Conservation (phyloP, 1,140 invertebrate species). For the Polyergus mexicanus region DNA sequence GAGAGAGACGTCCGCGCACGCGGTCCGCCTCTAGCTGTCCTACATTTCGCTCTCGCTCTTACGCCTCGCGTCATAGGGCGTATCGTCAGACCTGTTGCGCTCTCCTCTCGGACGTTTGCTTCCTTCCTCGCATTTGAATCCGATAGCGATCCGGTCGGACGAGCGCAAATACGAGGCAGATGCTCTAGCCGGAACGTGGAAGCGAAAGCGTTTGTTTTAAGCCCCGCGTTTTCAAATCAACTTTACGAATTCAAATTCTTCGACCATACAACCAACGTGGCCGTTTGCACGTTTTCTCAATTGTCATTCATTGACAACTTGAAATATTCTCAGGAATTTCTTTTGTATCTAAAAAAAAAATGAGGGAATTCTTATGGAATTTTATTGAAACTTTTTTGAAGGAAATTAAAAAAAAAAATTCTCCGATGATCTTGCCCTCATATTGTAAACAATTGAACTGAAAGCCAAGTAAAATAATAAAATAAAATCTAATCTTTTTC, state of each 20-base stretch:
- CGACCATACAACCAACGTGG: not conserved
- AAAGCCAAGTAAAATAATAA: too few relatives aligned
- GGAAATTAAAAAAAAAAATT: too few relatives aligned
- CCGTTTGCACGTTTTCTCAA: not conserved
- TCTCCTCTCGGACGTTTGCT: constrained; percentile 11
- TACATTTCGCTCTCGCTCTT: constrained; percentile 53
- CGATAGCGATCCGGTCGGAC: not conserved
- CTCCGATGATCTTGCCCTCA: too few relatives aligned
- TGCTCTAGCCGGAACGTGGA: constrained; percentile 30
- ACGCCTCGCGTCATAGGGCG: constrained; percentile 27
- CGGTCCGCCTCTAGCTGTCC: constrained; percentile 44
- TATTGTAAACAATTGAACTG: too few relatives aligned
- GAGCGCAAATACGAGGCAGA: constrained; percentile 31
- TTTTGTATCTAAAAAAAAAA: too few relatives aligned
- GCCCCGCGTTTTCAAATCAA: not conserved
- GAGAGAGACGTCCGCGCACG: not conserved
- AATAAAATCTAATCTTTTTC: not conserved
- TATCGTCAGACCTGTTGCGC: constrained; percentile 71
- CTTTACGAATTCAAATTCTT: constrained; percentile 12
- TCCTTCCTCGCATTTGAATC: constrained; percentile 32
- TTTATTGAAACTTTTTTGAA: too few relatives aligned
- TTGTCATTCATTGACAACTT: not conserved
- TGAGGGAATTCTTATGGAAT: too few relatives aligned
- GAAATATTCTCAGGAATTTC: too few relatives aligned
- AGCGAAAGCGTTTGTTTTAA: constrained; percentile 18